Conservation (phyloP, 2,888 invertebrate species). For the Disparrhopalites patrizii region DNA sequence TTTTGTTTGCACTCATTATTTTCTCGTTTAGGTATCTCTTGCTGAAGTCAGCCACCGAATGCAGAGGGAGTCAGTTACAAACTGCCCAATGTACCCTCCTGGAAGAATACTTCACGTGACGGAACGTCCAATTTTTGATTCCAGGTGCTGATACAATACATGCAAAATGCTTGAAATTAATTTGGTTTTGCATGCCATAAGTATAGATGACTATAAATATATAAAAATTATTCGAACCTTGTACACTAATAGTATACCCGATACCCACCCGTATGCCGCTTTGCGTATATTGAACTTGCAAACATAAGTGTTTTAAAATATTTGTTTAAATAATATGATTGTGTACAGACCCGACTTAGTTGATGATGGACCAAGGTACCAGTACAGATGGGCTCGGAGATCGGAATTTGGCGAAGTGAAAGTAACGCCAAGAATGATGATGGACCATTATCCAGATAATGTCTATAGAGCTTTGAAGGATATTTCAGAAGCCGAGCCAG, state of each 20-base stretch:
- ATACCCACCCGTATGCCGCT: too few relatives aligned
- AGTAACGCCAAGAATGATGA: conserved; percentile 78
- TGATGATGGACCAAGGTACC: conserved; percentile 53
- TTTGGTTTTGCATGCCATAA: too few relatives aligned
- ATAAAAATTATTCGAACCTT: too few relatives aligned
- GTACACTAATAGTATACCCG: too few relatives aligned
- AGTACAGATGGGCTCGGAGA: conserved; percentile 74
- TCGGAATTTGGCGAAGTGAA: conserved; percentile 76
- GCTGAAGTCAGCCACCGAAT: conserved; percentile 45
- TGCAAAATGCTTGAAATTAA: too few relatives aligned
- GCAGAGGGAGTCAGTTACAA: conserved; percentile 44
- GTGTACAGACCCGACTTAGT: conserved; percentile 41
- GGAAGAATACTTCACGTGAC: conserved; percentile 45
- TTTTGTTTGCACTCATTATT: neutral
- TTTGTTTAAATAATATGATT: neutral
- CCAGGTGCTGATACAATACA: too few relatives aligned
- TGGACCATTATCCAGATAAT: conserved; percentile 80
- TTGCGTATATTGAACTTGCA: neutral
- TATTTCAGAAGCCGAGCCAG: conserved; percentile 26
- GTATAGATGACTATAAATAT: too few relatives aligned
- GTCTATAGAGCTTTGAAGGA: conserved; percentile 62
- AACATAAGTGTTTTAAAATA: neutral
- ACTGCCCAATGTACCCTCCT: conserved; percentile 45
- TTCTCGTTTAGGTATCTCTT: conserved; percentile 38
- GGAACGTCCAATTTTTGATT: conserved; percentile 44